Evolutionary conservation across 2,888 invertebrate species (phyloP), one percentile per base, ranked within the genome.

Genomic region (Sphaerophoria taeniata): DNA sequence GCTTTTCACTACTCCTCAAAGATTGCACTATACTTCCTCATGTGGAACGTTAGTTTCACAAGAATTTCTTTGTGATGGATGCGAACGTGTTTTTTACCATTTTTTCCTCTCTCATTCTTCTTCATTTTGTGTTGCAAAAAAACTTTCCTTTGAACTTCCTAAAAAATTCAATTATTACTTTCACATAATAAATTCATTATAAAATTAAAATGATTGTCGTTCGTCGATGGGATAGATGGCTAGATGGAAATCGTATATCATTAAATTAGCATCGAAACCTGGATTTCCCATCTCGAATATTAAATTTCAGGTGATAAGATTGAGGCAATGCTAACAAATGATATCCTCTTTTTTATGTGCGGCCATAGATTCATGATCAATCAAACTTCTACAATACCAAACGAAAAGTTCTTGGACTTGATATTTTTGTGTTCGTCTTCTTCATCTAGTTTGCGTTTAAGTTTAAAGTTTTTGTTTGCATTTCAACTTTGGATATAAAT

Each of bases 301-400:
- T 24, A 24, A 6, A 24, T 4, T 24, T 24, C 24, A 24, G 24
- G 63, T 63, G 47, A 55, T 61, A 58, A 12, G 3, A 39, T 43
- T 39, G 58, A 14, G 16, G 70, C 49, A 80, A 70, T 76, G n/a
- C 16, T 76, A 51, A 49, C 45, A 58, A 70, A 39, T 45, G 45
- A 65, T 53, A 71, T 65, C 45, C 49, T 14, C 56, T 39, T 45
- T 1, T 33, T 5, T 45, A 6, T 53, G 16, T 56, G 7, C n/a
- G 65, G 55, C 16, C 34, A 61, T 67, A 53, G 67, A 14, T 75
- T 84, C 71, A 80, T 76, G 80, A 80, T 84, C 80, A 80, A 84
- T 84, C 80, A 75, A 75, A 72, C 72, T 80, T 76, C 63, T 45
- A 84, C 75, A 80, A 84, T 80, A 75, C 58, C 53, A 75, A 43